Base-by-base conservation (phyloP, 2,113 vertebrate species). In the Peromyscus maniculatus region DNA sequence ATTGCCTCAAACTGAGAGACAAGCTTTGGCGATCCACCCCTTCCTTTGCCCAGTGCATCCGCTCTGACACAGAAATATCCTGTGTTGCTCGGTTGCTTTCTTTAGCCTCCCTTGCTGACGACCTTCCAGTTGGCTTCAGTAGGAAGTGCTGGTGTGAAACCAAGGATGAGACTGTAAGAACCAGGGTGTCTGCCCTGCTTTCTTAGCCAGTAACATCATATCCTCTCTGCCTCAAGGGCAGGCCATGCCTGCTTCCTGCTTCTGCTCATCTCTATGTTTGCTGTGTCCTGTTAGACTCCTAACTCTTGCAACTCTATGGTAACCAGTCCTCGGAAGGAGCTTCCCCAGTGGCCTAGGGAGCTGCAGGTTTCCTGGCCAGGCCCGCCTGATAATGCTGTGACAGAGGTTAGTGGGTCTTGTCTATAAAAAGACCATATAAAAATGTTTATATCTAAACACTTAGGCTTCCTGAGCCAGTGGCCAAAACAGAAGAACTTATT, bases 371-470 rank as follows among this genome's bases (percentile, higher is more conserved):
- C 89, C 31, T 94, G 62, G 69, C 19, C 88, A 80, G 83, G 21
- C 43, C 39, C 46, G 62, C 66, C 28, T 92, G 52, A 64, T 33
- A 89, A 86, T 0, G 0, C 46, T 17, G 0, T 74, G 64, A 69
- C 26, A 91, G 87, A 94, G 13, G 49, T 78, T 62, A 93, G 39
- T 28, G 57, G n/a, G 43, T 1, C 26, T 93, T 95, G 78, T 36
- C 72, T 89, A 16, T 49, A 87, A 69, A 87, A 66, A 2, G 52
- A 12, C 21, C 49, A 71, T 46, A 75, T 46, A 31, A 43, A 86
- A 86, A 66, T 66, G 36, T 64, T 84, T 84, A 10, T 64, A 84
- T 43, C 78, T 87, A 95, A 93, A 82, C 91, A 64, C 66, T 78
- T 89, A 89, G 62, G 46, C 4, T 97, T 87, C 71, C 17, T 46